Base-by-base conservation (phyloP, 2,888 invertebrate genomes). In the Aleiodes alternator region DNA sequence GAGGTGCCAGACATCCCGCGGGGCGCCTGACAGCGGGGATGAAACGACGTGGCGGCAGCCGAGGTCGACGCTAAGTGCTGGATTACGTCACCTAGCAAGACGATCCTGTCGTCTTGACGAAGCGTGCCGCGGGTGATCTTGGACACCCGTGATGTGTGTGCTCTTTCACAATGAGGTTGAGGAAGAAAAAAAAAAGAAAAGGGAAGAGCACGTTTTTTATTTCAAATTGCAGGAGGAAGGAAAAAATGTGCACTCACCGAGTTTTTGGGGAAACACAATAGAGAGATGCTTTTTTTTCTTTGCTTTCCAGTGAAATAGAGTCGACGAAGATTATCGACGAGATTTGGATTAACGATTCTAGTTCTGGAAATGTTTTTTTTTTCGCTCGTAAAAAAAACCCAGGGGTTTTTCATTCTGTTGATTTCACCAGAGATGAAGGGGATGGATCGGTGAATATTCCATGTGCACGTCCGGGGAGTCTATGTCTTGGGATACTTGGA, bases 1-100 rank as follows among this genome's bases (percentile, higher is more conserved):
- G 48, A 66, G 75, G 57, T 71, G 59, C 71, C 53, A 68, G 79
- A 76, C 81, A 76, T 80, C 83, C 82, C 82, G 83, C 80, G 53
- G 82, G 76, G 82, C 78, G 80, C 73, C 78, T 82, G 82, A 84
- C 83, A 84, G 82, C 75, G 75, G 79, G 81, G 78, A 68, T 81
- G 81, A 82, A 81, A 82, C 82, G 79, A 59, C 74, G 38, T 69
- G 69, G 74, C 69, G 69, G 69, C 69, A 16, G 78, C 80, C 78
- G 76, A 73, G 79, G 79, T 80, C 79, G 82, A 82, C 83, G 79
- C 83, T 83, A 85, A 85, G 83, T 82, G 82, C 82, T 77, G 79
- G 83, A 83, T 84, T 84, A 83, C 82, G 84, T 84, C 84, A 84
- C 82, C 80, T 84, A 74, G 80, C 61, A 70, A 77, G 78, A 71